These are phyloP conservation scores for Globia sparganii DNA, from an alignment of 2,888 invertebrate genomes.

Conservation along the genomic window DNA sequence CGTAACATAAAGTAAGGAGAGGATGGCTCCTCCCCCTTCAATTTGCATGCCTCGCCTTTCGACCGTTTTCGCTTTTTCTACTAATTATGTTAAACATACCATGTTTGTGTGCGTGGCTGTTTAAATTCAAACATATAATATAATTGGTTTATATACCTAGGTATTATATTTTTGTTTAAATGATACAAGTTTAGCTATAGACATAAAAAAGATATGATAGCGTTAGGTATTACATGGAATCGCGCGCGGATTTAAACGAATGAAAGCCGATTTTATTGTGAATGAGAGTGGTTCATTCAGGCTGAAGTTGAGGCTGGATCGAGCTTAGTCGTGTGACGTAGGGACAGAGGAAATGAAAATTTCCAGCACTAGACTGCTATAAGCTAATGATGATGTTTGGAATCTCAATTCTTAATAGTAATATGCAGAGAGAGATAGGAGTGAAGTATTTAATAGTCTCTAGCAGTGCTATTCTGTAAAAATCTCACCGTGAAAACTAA, in stretches of 20 bases:
- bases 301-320: neutral
- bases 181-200: neutral
- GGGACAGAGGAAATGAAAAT: neutral
- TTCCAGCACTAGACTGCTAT: neutral
- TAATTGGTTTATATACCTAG: constrained; percentile 16
- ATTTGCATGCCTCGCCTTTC: constrained; percentile 61
- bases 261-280: neutral
- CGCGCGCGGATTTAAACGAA: neutral
- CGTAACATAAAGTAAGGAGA: constrained; percentile 24
- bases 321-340: neutral
- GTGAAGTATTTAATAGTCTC: neutral
- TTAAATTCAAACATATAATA: constrained; percentile 22
- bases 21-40: constrained; percentile 50
- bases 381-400: neutral
- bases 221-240: neutral
- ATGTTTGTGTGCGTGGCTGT: constrained; percentile 25
- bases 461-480: too few species aligned
- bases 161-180: constrained; percentile 2
- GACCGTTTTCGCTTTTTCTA: constrained; percentile 49
- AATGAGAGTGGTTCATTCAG: neutral
- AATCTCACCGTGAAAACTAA: too few species aligned
- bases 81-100: constrained; percentile 57
- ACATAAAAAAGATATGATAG: neutral
- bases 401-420: too few species aligned
- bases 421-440: neutral